A percentile compares a stretch with the other conserved stretches of the same genome.
Conservation (phyloP, 92 coral and sea anemone genomes). For the Diadumene lineata region DNA sequence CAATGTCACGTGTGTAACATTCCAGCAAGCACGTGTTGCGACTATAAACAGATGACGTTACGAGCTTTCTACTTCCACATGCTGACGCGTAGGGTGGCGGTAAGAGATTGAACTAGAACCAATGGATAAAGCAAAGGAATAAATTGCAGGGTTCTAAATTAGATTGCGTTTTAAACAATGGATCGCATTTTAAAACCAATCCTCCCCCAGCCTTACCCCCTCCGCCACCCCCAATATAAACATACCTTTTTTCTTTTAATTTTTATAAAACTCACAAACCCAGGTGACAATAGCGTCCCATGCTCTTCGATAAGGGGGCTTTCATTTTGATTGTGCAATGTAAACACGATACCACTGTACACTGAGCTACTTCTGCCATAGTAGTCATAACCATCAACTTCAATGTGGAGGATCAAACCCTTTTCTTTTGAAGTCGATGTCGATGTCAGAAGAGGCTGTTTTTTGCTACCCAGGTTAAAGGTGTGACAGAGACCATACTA, state of each 20-base stretch:
- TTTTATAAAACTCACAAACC: conserved; percentile 35
- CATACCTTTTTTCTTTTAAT: conserved; percentile 39
- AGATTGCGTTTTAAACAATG: too few relatives aligned
- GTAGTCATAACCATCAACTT: conserved; percentile 53
- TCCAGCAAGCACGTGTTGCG: conserved; percentile 17
- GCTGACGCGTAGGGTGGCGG: conserved; percentile 33
- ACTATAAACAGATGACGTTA: conserved; percentile 1
- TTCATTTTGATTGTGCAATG: conserved; percentile 46
- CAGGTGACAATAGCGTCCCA: conserved; percentile 39
- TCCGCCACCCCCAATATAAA: too few relatives aligned
- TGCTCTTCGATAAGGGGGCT: conserved; percentile 26
- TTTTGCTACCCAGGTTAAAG: conserved; percentile 56
- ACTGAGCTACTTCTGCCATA: conserved; percentile 43
- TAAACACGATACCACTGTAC: conserved; percentile 40
- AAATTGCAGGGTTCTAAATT: too few relatives aligned
- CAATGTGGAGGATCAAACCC: conserved; percentile 32
- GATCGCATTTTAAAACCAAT: too few relatives aligned
- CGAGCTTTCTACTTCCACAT: conserved; percentile 14
- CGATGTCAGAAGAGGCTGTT: conserved; percentile 26
- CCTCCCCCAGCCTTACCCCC: too few relatives aligned
- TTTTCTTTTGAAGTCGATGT: conserved; percentile 11
- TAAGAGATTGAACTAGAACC: conserved; percentile 15
- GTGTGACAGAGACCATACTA: too few relatives aligned
- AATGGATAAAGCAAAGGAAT: too few relatives aligned
- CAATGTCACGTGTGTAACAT: conserved; percentile 14